Conservation (phyloP, 2,113 vertebrate genomes). For the Ovis canadensis region DNA sequence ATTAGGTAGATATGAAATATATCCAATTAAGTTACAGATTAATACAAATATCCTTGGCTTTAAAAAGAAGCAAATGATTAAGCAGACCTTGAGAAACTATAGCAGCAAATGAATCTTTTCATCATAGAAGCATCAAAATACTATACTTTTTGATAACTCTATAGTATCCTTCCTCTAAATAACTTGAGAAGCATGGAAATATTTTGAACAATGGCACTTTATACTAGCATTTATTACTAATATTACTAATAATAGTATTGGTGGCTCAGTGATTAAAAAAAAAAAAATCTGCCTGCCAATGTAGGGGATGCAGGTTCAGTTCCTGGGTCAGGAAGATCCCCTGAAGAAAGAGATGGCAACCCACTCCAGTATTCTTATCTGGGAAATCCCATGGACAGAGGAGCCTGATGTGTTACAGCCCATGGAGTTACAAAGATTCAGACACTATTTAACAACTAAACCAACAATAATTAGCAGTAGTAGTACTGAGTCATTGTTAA, state of each 20-base stretch:
- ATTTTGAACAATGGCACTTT: neutral
- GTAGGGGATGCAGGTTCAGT: neutral
- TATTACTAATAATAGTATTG: neutral
- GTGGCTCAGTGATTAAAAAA: neutral
- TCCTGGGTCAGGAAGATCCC: neutral
- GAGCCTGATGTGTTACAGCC: neutral
- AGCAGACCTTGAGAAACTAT: neutral
- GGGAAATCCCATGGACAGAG: neutral
- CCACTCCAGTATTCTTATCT: neutral
- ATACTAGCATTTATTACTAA: neutral
- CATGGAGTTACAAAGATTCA: neutral
- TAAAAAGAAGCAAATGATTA: constrained; percentile 10
- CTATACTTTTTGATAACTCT: neutral
- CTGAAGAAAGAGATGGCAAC: neutral
- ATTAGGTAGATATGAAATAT: neutral
- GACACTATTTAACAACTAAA: neutral
- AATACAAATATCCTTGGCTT: neutral
- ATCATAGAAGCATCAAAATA: neutral
- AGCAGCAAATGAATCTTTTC: neutral
- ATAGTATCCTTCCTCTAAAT: neutral
- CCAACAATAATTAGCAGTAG: neutral
- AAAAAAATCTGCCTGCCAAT: neutral
- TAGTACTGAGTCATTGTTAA: neutral
- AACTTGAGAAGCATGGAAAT: neutral
- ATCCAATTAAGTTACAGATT: neutral